Evolutionary conservation across 2,888 invertebrate species (phyloP), one percentile per base, ranked within the genome.

Genomic region (Myathropa florea): DNA sequence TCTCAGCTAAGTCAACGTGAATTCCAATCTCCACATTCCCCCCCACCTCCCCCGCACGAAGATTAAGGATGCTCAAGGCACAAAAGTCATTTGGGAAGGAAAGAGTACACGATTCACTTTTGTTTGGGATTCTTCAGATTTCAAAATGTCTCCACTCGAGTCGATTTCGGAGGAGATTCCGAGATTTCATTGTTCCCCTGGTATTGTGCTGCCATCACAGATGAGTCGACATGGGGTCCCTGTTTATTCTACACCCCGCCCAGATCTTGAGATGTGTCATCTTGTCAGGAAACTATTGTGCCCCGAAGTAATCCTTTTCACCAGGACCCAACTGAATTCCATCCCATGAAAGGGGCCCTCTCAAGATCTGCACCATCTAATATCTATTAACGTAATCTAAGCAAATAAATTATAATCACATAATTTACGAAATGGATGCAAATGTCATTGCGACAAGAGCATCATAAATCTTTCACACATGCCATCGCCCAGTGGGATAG

Each of bases 321-420:
- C 6, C 33, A 23, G 33, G 26, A 57, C 59, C 59, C 59, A 28
- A 36, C 39, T 60, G 28, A 46, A 46, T 46, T 46, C 18, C 46
- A n/a, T 0, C 6, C 7, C 46, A 2, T 46, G 46, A 46, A 18
- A 46, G 46, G 46, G 18, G 18, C 46, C 46, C 46, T 46, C 46
- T 46, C 46, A n/a, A 18, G 46, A 46, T 46, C 46, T 46, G 46
- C 46, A 18, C 46, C 46, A 46, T 46, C 46, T 46, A 46, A 46
- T 46, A 46, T 79, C 73, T 79, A 79, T 79, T 79, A 83, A 64
- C 75, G 53, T 79, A 75, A 83, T 83, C 83, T 71, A 64, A 30
- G 68, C 70, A 83, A 83, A 83, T 83, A 83, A 79, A 83, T 83
- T 83, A 79, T 73, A 83, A 83, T 83, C 79, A 79, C 70, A 84